Conservation (phyloP, 37 sponge, comb jelly and placozoan genomes). For the Chondrosia reniformis region DNA sequence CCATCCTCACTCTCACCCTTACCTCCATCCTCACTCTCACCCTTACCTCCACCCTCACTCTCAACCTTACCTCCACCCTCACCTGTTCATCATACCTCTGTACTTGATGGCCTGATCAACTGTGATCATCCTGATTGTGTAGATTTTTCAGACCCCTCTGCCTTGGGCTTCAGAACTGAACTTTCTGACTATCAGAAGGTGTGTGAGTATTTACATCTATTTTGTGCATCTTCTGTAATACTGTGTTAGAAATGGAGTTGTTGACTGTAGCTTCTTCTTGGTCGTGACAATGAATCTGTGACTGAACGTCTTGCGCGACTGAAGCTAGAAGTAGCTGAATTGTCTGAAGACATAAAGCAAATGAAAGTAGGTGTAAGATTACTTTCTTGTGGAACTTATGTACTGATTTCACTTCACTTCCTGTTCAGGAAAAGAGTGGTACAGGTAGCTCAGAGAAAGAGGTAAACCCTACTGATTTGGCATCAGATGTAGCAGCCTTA, state of each 20-base stretch:
- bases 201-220: too few relatives aligned
- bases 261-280: background rate
- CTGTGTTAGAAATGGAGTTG: background rate
- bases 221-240: too few relatives aligned
- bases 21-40: too few relatives aligned
- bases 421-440: background rate
- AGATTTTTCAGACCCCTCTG: background rate
- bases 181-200: slow-evolving; percentile 22
- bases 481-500: background rate
- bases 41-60: too few relatives aligned
- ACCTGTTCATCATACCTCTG: background rate
- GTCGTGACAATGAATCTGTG: slow-evolving; percentile 8
- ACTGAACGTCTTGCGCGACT: slow-evolving; percentile 56
- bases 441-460: background rate
- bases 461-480: background rate
- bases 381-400: too few relatives aligned
- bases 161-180: slow-evolving; percentile 1
- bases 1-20: too few relatives aligned
- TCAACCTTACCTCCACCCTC: background rate
- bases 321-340: slow-evolving; percentile 61
- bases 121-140: background rate
- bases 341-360: slow-evolving; percentile 41
- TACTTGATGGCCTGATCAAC: background rate
- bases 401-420: too few relatives aligned
- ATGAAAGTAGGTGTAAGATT: slow-evolving; percentile 19